Conservation (phyloP, 2,113 vertebrate genomes). For the Turnix velox region DNA sequence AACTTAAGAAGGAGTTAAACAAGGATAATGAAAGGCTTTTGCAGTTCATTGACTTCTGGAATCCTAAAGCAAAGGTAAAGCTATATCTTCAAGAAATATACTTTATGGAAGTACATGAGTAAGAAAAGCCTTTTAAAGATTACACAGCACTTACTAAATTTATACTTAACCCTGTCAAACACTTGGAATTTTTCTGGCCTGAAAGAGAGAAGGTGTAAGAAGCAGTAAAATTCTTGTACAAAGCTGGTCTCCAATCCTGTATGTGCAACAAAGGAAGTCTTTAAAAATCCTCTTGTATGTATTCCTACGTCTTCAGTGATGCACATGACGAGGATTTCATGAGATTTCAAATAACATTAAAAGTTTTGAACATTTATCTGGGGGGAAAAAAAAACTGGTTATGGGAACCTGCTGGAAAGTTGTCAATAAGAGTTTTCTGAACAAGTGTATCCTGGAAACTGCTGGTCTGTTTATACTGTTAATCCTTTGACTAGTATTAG, state of each 20-base stretch:
- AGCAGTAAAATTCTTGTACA: too few relatives aligned
- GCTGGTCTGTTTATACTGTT: background rate
- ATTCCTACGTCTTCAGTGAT: too few relatives aligned
- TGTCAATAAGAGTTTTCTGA: background rate
- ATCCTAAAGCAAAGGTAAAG: conserved; percentile 60
- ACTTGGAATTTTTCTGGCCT: too few relatives aligned
- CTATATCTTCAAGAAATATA: background rate
- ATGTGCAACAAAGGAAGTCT: too few relatives aligned
- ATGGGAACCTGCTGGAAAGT: background rate
- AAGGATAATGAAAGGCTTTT: conserved; percentile 62
- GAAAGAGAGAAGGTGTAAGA: too few relatives aligned
- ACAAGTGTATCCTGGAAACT: background rate
- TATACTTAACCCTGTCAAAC: background rate
- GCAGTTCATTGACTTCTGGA: conserved; percentile 55
- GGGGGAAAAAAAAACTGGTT: background rate
- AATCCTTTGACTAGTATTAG: background rate
- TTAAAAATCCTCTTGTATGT: too few relatives aligned
- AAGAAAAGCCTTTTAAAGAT: background rate
- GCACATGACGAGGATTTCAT: background rate
- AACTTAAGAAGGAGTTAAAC: conserved; percentile 57
- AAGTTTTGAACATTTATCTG: background rate
- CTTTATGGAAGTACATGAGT: background rate
- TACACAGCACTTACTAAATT: background rate
- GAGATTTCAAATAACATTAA: background rate
- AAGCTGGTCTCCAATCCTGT: too few relatives aligned